Conservation (phyloP, 1,140 invertebrate genomes). For the Ericerus pela region DNA sequence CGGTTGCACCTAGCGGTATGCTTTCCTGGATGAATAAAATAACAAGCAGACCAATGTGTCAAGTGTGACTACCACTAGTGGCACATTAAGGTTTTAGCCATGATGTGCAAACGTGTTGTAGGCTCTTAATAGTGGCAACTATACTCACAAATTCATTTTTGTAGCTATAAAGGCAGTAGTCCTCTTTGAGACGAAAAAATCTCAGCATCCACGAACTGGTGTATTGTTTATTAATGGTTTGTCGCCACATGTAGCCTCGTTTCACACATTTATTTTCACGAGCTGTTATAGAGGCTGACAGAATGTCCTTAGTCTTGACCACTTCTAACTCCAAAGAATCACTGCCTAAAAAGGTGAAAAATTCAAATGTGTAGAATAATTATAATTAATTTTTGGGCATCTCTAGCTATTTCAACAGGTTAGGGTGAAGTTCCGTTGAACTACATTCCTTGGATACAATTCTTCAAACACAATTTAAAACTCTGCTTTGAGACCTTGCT, state of each 20-base stretch:
- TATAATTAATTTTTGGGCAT: no score
- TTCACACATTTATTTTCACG: conserved; percentile 24
- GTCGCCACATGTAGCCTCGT: conserved; percentile 65
- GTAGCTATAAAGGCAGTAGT: conserved; percentile 91
- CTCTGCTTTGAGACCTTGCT: no score
- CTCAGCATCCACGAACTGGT: conserved; percentile 60
- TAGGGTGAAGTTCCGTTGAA: no score
- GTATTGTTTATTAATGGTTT: conserved; percentile 40
- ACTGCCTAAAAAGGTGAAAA: conserved; percentile 29
- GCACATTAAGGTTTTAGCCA: no score
- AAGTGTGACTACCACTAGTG: no score
- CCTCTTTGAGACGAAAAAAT: conserved; percentile 79
- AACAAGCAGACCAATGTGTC: conserved; percentile 1
- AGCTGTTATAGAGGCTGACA: conserved; percentile 38
- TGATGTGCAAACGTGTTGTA: background rate
- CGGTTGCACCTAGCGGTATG: conserved; percentile 77
- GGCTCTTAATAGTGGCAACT: background rate
- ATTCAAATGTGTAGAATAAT: background rate
- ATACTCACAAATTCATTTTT: conserved; percentile 64
- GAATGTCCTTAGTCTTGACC: conserved; percentile 65
- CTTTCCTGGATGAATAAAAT: conserved; percentile 44
- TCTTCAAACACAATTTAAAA: no score
- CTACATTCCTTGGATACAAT: no score
- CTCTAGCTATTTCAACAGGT: no score
- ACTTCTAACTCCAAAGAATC: conserved; percentile 75